Evolutionary conservation across 92 coral and sea anemone species (phyloP).

Genomic region (Blastomussa wellsi): DNA sequence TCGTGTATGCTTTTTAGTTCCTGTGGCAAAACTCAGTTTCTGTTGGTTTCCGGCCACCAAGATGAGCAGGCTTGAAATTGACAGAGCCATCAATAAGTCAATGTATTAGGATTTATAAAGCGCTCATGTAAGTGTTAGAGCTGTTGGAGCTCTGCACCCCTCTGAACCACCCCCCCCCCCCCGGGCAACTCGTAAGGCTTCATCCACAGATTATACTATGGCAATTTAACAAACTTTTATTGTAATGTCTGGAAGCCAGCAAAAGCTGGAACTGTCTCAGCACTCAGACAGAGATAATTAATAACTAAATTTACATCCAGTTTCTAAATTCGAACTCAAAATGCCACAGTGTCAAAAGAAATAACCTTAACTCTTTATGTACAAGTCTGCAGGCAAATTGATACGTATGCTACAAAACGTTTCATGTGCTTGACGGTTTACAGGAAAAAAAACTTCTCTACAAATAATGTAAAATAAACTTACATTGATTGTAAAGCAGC

Average conservation of each 20-base stretch:
- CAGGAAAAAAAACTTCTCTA: neutral
- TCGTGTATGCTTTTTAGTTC: too few species aligned
- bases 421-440: neutral
- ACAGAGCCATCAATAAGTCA: too few species aligned
- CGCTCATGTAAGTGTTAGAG: neutral
- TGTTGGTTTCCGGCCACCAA: too few species aligned
- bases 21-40: too few species aligned
- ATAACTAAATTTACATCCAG: neutral
- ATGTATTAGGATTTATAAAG: neutral
- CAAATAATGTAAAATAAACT: neutral
- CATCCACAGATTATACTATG: neutral
- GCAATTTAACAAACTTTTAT: neutral
- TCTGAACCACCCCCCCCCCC: neutral
- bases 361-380: conserved; percentile 18
- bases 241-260: too few species aligned
- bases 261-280: neutral
- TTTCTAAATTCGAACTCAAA: neutral
- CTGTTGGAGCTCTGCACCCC: neutral
- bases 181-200: neutral
- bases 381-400: conserved; percentile 1
- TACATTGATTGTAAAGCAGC: neutral
- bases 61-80: too few species aligned
- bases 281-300: neutral
- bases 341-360: conserved; percentile 12
- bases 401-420: neutral